Evolutionary conservation across 2,888 invertebrate species (phyloP).

Genomic region (Rutpela maculata): DNA sequence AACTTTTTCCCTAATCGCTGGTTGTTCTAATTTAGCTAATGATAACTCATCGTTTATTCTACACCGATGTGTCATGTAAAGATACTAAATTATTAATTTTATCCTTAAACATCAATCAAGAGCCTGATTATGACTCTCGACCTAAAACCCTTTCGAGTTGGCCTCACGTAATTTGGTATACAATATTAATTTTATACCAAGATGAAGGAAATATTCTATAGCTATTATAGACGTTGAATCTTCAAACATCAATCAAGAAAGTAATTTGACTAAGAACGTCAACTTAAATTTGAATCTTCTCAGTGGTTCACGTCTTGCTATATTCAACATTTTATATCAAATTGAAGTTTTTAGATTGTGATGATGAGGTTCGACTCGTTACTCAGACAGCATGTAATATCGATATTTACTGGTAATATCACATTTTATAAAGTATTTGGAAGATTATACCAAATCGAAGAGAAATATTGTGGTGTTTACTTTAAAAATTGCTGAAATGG

Average conservation of each 20-base stretch:
- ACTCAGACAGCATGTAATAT: neutral
- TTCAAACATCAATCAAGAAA: constrained; percentile 14
- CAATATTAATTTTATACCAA: constrained; percentile 18
- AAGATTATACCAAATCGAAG: neutral
- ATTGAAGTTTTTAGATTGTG: neutral
- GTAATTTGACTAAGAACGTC: constrained; percentile 22
- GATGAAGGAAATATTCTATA: constrained; percentile 7
- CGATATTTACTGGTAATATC: neutral
- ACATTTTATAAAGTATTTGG: neutral
- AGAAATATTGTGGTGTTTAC: neutral
- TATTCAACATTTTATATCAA: neutral
- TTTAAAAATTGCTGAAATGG: neutral
- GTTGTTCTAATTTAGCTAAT: neutral
- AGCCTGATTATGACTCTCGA: neutral
- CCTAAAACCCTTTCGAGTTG: neutral
- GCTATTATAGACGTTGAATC: constrained; percentile 10
- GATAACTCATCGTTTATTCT: neutral
- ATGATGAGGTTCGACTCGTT: neutral
- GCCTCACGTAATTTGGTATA: constrained; percentile 8
- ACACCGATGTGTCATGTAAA: neutral
- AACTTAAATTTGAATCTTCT: neutral
- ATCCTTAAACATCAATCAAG: constrained; percentile 11
- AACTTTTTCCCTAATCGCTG: no score
- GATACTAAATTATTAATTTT: neutral
- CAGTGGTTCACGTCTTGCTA: neutral